Evolutionary conservation across 2,797 vertebrate genomes (phyloP), one percentile per base, ranked within the genome.

Genomic region (Pipistrellus pipistrellus): DNA sequence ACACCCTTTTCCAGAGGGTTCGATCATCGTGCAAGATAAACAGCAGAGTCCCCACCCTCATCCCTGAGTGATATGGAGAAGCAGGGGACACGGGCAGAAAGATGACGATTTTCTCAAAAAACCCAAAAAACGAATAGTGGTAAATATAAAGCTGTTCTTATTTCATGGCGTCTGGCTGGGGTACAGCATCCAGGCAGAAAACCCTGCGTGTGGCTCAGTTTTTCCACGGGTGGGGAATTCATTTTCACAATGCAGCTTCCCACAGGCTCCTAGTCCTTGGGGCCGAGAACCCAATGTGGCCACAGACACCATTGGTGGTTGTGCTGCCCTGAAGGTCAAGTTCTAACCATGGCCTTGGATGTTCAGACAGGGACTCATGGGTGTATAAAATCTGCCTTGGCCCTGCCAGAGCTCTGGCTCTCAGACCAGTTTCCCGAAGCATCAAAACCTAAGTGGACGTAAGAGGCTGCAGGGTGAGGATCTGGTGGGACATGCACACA

Each of bases 1-100:
- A 95, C 57, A 85, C 12, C 41, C 69, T 68, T 85, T 73, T 76
- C 59, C 84, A 38, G 73, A 30, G 66, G 84, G 90, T 88, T 85
- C 77, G 90, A 59, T 2, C 64, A 82, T 80, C 88, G 53, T 59
- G 96, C 88, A 8, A 53, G 18, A 68, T 14, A 69, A 59, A 94
- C 0, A 57, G 91, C 57, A 53, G 83, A 14, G 1, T 10, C 75
- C 30, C 83, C 8, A 35, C 10, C 38, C 93, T 75, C 30, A 0
- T 32, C 69, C 90, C 83, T 6, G 18, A n/a, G 90, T 55, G 0
- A 48, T 8, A 4, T 46, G 85, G 68, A 85, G 32, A 83, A 72
- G 80, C 10, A n/a, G 72, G 38, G 57, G 73, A 88, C 27, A 30
- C 5, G n/a, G 57, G 85, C 4, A 66, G 94, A 68, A 75, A 93